These are phyloP conservation scores for Girardinichthys multiradiatus DNA, from an alignment of 2,113 vertebrate species.

Conservation along the genomic window DNA sequence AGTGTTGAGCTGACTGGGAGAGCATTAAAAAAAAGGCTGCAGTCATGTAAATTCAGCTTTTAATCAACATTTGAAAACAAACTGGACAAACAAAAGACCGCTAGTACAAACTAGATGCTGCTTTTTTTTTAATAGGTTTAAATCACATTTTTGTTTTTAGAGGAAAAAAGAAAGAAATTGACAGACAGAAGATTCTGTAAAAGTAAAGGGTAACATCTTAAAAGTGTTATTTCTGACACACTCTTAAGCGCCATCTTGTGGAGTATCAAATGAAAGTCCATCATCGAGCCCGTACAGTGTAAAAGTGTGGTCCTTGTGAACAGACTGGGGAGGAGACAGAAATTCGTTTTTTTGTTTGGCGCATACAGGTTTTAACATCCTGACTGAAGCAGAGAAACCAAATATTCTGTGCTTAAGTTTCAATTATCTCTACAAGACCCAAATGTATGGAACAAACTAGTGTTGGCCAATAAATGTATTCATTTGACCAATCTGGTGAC, in stretches of 20 bases:
- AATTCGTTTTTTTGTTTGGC: constrained; percentile 24
- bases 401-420: constrained; percentile 3
- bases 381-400: neutral
- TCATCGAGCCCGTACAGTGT: constrained; percentile 46
- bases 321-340: constrained; percentile 39
- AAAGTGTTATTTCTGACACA: constrained; percentile 51
- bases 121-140: constrained; percentile 47
- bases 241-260: constrained; percentile 32
- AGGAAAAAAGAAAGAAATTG: constrained; percentile 20
- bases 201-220: constrained; percentile 54
- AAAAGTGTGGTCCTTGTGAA: constrained; percentile 60
- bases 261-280: constrained; percentile 50
- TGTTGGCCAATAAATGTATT: neutral
- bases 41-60: constrained; percentile 72
- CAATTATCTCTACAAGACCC: neutral
- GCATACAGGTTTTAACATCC: constrained; percentile 30
- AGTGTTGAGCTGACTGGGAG: neutral
- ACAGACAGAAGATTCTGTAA: constrained; percentile 59
- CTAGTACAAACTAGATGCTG: constrained; percentile 64
- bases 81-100: constrained; percentile 69
- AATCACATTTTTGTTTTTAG: constrained; percentile 60
- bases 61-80: constrained; percentile 74
- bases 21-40: constrained; percentile 6
- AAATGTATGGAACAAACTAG: neutral
- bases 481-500: neutral